A percentile compares a stretch with the other conserved stretches of the same genome.
These are phyloP conservation scores for Percopsis transmontana DNA, from an alignment of 2,113 vertebrate species.

Conservation along the genomic window DNA sequence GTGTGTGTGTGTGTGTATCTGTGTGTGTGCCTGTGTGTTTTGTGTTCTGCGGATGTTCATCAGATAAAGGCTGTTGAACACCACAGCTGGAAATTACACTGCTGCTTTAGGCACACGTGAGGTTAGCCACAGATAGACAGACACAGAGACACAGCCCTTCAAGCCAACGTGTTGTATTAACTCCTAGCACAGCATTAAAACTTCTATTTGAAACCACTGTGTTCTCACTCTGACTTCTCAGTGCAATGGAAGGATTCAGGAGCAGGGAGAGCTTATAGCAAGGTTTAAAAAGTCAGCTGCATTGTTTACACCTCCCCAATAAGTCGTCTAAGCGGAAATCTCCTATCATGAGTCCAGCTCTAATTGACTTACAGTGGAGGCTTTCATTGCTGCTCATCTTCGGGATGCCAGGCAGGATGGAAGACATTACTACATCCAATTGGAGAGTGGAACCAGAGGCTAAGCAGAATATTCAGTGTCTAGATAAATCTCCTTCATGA, in stretches of 20 bases:
- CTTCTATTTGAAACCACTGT: neutral
- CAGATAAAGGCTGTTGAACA: conserved; percentile 65
- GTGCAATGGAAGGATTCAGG: neutral
- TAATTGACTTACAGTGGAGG: conserved; percentile 25
- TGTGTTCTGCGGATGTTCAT: conserved; percentile 60
- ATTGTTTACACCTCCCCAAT: conserved; percentile 29
- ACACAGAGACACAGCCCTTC: conserved; percentile 34
- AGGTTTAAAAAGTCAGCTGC: conserved; percentile 7
- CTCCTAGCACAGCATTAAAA: conserved; percentile 15
- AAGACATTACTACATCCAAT: conserved; percentile 42
- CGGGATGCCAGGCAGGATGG: conserved; percentile 22
- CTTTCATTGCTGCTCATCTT: conserved; percentile 39
- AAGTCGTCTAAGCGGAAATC: neutral
- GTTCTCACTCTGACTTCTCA: neutral
- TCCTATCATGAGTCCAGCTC: conserved; percentile 7
- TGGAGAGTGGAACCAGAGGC: conserved; percentile 26
- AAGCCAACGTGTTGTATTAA: conserved; percentile 32
- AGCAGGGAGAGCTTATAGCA: conserved; percentile 6
- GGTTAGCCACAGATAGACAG: conserved; percentile 57
- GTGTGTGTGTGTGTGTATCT: conserved; percentile 27
- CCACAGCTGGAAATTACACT: conserved; percentile 56
- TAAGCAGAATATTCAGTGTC: conserved; percentile 19
- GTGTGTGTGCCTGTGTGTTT: conserved; percentile 8
- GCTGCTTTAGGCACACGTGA: conserved; percentile 51
- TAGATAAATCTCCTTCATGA: conserved; percentile 22